Evolutionary conservation across 1,140 invertebrate genomes (phyloP).

Genomic region (Latrodectus geometricus): DNA sequence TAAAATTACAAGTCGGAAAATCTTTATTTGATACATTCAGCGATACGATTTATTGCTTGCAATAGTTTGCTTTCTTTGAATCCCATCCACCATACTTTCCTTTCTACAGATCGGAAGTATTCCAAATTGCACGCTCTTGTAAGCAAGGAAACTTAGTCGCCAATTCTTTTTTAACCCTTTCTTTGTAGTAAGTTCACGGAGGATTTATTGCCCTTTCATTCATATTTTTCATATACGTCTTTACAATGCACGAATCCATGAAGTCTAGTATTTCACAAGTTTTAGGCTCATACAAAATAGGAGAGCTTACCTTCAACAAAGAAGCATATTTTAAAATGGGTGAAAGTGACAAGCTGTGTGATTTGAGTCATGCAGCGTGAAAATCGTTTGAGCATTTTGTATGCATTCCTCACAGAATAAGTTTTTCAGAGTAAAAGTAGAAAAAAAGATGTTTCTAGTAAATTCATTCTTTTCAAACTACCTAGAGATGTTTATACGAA

Average conservation of each 20-base stretch:
- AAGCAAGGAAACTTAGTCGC: neutral
- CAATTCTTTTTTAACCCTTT: neutral
- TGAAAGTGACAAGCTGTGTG: constrained; percentile 13
- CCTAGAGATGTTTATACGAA: too few species aligned
- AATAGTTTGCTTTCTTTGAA: neutral
- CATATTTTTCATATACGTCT: neutral
- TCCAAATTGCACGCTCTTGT: neutral
- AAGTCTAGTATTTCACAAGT: neutral
- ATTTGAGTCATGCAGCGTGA: neutral
- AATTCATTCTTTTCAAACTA: too few species aligned
- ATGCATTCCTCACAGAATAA: neutral
- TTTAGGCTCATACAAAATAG: neutral
- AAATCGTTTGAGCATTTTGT: neutral
- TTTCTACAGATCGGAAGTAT: neutral
- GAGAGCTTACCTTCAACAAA: neutral
- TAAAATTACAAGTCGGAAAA: neutral
- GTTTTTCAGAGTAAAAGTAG: neutral
- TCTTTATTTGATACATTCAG: neutral
- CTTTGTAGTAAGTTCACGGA: neutral
- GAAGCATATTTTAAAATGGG: neutral
- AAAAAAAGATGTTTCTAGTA: too few species aligned
- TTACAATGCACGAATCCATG: neutral
- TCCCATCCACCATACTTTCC: neutral
- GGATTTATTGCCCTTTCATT: neutral
- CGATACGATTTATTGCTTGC: neutral